phyloP scores from a whole-genome alignment of 2,113 vertebrate species.

The Aspiorhynchus laticeps region DNA sequence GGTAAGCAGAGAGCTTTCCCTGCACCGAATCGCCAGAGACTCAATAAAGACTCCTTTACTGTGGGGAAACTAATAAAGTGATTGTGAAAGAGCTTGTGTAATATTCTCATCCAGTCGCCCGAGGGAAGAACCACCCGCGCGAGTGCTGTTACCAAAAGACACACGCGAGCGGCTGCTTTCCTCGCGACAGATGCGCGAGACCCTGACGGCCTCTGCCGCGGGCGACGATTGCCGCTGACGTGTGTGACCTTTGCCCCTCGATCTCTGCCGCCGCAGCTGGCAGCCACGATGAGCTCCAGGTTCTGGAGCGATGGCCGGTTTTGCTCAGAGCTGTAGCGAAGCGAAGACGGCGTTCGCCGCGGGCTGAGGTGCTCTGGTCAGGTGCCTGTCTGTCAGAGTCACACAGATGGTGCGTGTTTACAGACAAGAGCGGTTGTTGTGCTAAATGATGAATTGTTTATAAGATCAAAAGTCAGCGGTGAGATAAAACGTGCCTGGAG shows the following conservation, averaged over 20 bases:
- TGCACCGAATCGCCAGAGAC: not conserved
- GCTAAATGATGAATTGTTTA: constrained; percentile 44
- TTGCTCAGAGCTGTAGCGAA: not conserved
- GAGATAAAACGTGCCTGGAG: not conserved
- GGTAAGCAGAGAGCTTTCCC: not conserved
- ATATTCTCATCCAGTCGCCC: not conserved
- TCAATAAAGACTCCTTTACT: not conserved
- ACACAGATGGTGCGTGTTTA: constrained; percentile 32
- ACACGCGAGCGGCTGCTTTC: not conserved
- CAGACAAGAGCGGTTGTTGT: not conserved
- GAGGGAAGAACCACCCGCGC: not conserved
- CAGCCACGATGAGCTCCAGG: not conserved
- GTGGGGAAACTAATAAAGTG: constrained; percentile 11
- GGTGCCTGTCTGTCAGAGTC: constrained; percentile 1
- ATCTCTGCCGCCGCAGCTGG: constrained; percentile 13
- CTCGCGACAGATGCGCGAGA: not conserved
- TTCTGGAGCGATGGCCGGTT: not conserved
- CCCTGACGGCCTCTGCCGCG: not conserved
- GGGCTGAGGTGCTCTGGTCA: not conserved
- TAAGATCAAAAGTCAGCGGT: constrained; percentile 35
- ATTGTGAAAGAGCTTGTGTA: not conserved
- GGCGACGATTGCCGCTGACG: not conserved
- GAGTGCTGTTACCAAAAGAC: not conserved
- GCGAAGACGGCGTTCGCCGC: not conserved
- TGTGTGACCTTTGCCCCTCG: not conserved